Percentiles rank a stretch among this genome's conserved stretches.
Evolutionary conservation across 1,140 invertebrate genomes (phyloP).

Genomic region (Polyergus mexicanus): DNA sequence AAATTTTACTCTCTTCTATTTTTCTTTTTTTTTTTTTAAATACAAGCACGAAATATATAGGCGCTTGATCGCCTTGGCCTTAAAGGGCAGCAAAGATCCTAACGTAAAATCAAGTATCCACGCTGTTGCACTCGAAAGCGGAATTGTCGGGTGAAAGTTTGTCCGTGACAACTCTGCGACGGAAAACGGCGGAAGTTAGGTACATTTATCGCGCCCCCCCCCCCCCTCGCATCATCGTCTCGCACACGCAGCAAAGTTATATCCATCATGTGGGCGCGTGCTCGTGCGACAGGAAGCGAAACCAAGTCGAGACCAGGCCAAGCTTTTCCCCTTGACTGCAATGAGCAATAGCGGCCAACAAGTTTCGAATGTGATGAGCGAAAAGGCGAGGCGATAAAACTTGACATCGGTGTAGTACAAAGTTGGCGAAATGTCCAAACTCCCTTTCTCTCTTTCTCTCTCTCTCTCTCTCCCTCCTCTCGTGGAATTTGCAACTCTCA

Average conservation of each 20-base stretch:
- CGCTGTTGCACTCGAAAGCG: constrained; percentile 26
- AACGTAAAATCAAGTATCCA: constrained; percentile 4
- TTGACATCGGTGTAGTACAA: constrained; percentile 24
- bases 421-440: constrained; percentile 52
- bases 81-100: background rate
- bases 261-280: constrained; percentile 54
- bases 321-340: constrained; percentile 53
- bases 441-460: background rate
- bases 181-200: constrained; percentile 55
- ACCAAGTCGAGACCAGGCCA: constrained; percentile 43
- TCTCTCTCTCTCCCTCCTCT: background rate
- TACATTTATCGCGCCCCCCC: constrained; percentile 53
- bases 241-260: constrained; percentile 36
- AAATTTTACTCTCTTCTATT: background rate
- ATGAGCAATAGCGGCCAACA: constrained; percentile 55
- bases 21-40: background rate
- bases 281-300: constrained; percentile 44
- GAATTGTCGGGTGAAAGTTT: constrained; percentile 43
- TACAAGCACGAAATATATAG: background rate
- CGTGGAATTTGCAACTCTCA: constrained; percentile 47
- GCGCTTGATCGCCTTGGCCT: background rate
- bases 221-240: background rate
- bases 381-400: constrained; percentile 59
- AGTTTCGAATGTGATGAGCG: constrained; percentile 66
- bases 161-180: constrained; percentile 38